Base-by-base conservation (phyloP, 2,113 vertebrate genomes). In the Halcyon senegalensis region DNA sequence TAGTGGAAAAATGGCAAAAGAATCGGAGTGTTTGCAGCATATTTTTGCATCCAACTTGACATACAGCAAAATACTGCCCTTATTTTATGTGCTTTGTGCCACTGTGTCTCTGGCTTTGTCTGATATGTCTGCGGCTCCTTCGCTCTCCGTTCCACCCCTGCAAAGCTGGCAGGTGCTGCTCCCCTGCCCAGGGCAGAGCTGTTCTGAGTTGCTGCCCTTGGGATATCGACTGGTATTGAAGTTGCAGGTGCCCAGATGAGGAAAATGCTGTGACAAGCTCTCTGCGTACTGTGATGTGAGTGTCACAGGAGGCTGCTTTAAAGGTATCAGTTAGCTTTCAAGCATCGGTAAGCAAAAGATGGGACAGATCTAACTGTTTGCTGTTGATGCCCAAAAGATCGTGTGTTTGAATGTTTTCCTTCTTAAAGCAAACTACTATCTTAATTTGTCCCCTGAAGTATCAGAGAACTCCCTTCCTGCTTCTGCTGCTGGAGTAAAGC, bases 1-100 rank as follows among this genome's bases (percentile, higher is more conserved):
- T 76, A 86, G 85, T 76, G 93, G 89, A 58, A 91, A 94, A 79
- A 91, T 77, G 94, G 94, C 97, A 96, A 74, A 96, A 87, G 84
- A 66, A 97, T 96, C 31, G 8, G 90, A n/a, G 69, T 50, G 56
- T 90, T 80, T 95, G 87, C 87, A 76, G 87, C 79, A 12, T 39
- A 10, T 81, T 72, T 90, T 77, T 85, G 70, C 79, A 94, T 91
- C 46, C 35, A 67, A 16, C 46, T 10, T 89, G 86, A 93, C 91
- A 7, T 3, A 13, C 79, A 82, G 70, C 79, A 87, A 85, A 93
- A 77, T 9, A 20, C 30, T 51, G 84, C 46, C 85, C 69, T 90
- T 87, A 4, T 70, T 90, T 27, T 19, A 18, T n/a, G 79, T 68
- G 84, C 82, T 94, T 50, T 9, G 28, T 73, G 77, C 51, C 55